Percentiles rank a stretch among this genome's conserved stretches.
These are phyloP conservation scores for Neelides folsomi DNA, from an alignment of 2,888 invertebrate species.

Conservation along the genomic window DNA sequence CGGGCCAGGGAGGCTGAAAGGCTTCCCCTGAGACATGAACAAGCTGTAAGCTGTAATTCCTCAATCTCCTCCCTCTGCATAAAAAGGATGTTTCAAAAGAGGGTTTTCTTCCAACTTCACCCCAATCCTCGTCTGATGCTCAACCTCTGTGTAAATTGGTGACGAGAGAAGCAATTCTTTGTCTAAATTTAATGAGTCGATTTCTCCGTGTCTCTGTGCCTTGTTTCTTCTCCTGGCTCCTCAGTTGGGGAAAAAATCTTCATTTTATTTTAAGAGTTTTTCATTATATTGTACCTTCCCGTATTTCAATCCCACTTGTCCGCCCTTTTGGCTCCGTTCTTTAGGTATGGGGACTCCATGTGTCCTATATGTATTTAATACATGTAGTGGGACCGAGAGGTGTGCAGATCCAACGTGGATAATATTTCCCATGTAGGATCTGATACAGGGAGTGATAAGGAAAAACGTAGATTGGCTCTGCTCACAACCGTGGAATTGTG, in stretches of 20 bases:
- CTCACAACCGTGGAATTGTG: no score
- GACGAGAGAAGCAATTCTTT: conserved; percentile 25
- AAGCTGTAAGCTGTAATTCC: no score
- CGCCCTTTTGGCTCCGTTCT: conserved; percentile 1
- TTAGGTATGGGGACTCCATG: not conserved
- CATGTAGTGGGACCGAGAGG: not conserved
- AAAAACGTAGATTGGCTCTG: no score
- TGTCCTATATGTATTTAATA: not conserved
- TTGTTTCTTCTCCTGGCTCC: conserved; percentile 4
- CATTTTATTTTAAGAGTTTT: conserved; percentile 8
- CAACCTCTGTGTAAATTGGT: no score
- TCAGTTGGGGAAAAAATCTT: conserved; percentile 4
- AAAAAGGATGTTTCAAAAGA: no score
- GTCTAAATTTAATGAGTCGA: conserved; percentile 33
- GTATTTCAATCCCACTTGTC: conserved; percentile 9
- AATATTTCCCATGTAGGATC: not conserved
- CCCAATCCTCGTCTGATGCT: no score
- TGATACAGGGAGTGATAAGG: no score
- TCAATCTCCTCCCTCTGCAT: no score
- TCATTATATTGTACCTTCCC: conserved; percentile 7
- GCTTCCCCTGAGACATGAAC: no score
- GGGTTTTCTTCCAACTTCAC: no score
- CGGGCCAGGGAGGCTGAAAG: no score
- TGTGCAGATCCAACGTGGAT: not conserved
- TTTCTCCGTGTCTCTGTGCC: conserved; percentile 23